phyloP scores from a whole-genome alignment of 2,113 vertebrate genomes.

The Gnathonemus longibarbis region DNA sequence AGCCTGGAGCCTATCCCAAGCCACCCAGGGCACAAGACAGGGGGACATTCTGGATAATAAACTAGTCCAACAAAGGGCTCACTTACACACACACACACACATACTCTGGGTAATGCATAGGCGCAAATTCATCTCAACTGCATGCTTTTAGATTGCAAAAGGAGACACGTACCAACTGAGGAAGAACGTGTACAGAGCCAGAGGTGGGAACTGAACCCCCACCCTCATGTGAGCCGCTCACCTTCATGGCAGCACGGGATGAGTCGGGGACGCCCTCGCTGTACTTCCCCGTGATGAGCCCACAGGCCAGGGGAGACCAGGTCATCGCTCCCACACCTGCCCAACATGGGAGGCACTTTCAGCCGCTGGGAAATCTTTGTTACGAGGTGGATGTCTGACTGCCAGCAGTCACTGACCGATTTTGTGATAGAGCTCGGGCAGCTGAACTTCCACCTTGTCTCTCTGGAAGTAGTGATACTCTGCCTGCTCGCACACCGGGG shows the following conservation, averaged over 20 bases:
- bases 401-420: slow-evolving; percentile 63
- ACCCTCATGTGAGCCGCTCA: slow-evolving; percentile 37
- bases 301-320: slow-evolving; percentile 82
- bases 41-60: neutral
- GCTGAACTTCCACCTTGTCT: slow-evolving; percentile 79
- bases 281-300: slow-evolving; percentile 84
- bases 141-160: neutral
- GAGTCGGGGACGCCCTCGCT: slow-evolving; percentile 71
- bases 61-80: neutral
- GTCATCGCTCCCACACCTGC: slow-evolving; percentile 86
- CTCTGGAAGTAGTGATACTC: slow-evolving; percentile 87
- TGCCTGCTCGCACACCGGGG: slow-evolving; percentile 82
- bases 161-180: neutral
- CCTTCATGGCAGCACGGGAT: slow-evolving; percentile 76
- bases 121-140: neutral
- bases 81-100: neutral
- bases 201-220: neutral
- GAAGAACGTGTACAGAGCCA: neutral
- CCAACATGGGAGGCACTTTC: neutral
- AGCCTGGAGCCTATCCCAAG: neutral
- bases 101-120: neutral
- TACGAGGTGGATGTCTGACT: neutral
- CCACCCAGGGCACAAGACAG: neutral
- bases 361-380: neutral
- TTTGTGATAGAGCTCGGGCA: slow-evolving; percentile 88